Evolutionary conservation across 1,140 invertebrate genomes (phyloP).

Genomic region (Hyposmocoma kahamanoa): DNA sequence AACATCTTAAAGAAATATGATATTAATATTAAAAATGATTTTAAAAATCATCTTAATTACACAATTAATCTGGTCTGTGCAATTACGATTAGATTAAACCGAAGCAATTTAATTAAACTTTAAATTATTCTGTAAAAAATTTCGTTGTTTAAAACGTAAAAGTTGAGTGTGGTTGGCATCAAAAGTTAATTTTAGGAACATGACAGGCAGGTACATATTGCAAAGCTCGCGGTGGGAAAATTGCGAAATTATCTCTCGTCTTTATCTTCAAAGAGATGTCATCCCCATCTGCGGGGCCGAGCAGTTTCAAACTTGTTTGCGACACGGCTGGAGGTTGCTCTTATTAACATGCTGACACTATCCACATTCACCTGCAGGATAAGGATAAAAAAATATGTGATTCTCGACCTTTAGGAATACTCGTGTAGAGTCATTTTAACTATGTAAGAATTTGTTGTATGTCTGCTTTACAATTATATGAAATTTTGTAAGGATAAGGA

Average conservation of each 20-base stretch:
- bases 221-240: constrained; percentile 55
- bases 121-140: too few species aligned
- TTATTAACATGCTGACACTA: constrained; percentile 58
- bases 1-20: too few species aligned
- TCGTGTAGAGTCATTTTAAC: too few species aligned
- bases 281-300: constrained; percentile 52
- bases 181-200: constrained; percentile 58
- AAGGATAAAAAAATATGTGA: constrained; percentile 33
- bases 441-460: too few species aligned
- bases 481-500: too few species aligned
- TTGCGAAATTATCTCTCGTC: constrained; percentile 67
- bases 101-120: too few species aligned
- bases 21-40: too few species aligned
- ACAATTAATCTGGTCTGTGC: too few species aligned
- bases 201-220: constrained; percentile 53
- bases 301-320: constrained; percentile 64
- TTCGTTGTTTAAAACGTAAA: constrained; percentile 31
- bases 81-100: too few species aligned
- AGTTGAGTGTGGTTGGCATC: constrained; percentile 32
- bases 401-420: too few species aligned
- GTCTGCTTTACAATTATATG: too few species aligned
- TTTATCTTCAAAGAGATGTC: constrained; percentile 72
- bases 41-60: too few species aligned
- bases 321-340: constrained; percentile 45
- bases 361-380: constrained; percentile 39